A percentile compares a stretch with the other conserved stretches of the same genome.
phyloP scores from a whole-genome alignment of 2,113 vertebrate species.

The Festucalex cinctus region DNA sequence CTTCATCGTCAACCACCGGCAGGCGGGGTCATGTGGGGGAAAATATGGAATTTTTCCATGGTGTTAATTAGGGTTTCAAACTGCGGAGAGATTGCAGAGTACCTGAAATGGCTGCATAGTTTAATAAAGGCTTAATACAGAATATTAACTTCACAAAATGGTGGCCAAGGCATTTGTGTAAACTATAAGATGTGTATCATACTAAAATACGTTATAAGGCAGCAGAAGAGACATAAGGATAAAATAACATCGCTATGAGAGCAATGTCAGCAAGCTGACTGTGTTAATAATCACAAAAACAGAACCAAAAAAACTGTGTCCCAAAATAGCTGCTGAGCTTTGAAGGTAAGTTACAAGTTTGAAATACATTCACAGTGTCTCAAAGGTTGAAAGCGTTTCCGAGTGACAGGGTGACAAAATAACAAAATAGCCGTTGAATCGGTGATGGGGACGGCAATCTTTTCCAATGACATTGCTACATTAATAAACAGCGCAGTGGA shows the following conservation, averaged over 20 bases:
- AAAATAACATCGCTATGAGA: too few species aligned
- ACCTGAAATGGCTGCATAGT: neutral
- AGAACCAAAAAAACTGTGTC: neutral
- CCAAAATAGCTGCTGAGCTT: constrained; percentile 41
- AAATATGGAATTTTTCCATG: constrained; percentile 15
- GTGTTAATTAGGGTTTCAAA: constrained; percentile 9
- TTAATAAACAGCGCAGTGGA: neutral
- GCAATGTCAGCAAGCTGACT: neutral
- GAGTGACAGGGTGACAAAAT: neutral
- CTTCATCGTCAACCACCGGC: constrained; percentile 1
- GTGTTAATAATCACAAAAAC: constrained; percentile 24
- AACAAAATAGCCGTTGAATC: neutral
- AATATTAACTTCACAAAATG: neutral
- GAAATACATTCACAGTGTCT: constrained; percentile 32
- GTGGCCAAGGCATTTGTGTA: neutral
- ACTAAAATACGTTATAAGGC: neutral
- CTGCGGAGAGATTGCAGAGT: neutral
- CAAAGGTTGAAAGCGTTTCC: constrained; percentile 26
- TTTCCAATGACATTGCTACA: neutral
- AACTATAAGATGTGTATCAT: neutral
- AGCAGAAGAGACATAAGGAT: constrained; percentile 2
- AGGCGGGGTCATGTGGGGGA: constrained; percentile 21
- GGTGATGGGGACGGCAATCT: too few species aligned
- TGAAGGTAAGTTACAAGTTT: constrained; percentile 22
- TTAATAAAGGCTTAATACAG: neutral